A percentile compares a stretch with the other conserved stretches of the same genome.
Evolutionary conservation across 2,888 invertebrate species (phyloP).

Genomic region (Oasisia sp.): DNA sequence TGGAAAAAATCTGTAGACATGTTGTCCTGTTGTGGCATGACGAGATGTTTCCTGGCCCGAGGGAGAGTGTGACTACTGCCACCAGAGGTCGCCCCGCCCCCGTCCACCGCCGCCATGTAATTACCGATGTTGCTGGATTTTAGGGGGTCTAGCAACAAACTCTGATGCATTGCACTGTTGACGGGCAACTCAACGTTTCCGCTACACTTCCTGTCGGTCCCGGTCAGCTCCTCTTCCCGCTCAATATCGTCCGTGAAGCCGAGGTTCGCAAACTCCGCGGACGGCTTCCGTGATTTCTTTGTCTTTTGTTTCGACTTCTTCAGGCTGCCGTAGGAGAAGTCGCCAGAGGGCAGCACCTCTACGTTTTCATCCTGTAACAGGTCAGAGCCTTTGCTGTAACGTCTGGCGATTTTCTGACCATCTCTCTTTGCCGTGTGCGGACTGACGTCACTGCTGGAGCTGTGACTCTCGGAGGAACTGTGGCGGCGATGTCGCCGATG

Average conservation of each 20-base stretch:
- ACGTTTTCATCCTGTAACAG: slow-evolving; percentile 37
- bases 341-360: slow-evolving; percentile 32
- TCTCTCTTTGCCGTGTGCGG: not conserved
- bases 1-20: not conserved
- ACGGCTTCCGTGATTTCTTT: slow-evolving; percentile 29
- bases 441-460: slow-evolving; percentile 35
- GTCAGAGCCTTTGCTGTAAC: slow-evolving; percentile 18
- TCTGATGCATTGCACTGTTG: slow-evolving; percentile 29
- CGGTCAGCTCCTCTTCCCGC: not conserved
- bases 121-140: slow-evolving; percentile 25
- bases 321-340: slow-evolving; percentile 29
- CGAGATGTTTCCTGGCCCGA: not conserved
- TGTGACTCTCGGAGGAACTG: slow-evolving; percentile 32
- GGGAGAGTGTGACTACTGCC: not conserved
- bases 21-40: not conserved
- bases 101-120: not conserved
- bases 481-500: slow-evolving; percentile 24
- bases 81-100: not conserved
- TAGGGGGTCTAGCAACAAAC: slow-evolving; percentile 29
- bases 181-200: not conserved
- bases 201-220: not conserved
- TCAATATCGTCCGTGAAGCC: slow-evolving; percentile 39
- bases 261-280: slow-evolving; percentile 34
- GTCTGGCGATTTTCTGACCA: not conserved
- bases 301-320: slow-evolving; percentile 29